phyloP scores from a whole-genome alignment of 92 coral and sea anemone species.

The Parazoanthus swiftii region DNA sequence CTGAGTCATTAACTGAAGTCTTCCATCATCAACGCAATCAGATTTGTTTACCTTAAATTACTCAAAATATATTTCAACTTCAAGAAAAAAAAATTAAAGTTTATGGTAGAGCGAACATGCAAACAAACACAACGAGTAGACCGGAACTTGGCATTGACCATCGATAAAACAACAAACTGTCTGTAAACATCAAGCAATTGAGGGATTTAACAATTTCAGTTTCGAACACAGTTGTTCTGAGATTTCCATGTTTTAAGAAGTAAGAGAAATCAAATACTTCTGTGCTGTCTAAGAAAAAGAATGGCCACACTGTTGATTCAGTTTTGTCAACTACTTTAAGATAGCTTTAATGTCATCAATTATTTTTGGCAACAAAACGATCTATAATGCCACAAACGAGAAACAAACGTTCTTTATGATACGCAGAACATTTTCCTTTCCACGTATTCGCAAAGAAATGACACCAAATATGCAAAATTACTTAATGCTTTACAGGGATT shows the following conservation, averaged over 20 bases:
- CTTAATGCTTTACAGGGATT: background rate
- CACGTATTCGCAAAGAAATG: background rate
- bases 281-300: background rate
- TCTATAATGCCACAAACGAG: background rate
- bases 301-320: background rate
- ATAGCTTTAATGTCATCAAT: too few species aligned
- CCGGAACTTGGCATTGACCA: conserved; percentile 5
- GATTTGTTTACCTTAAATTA: background rate
- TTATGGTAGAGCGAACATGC: conserved; percentile 16
- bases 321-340: background rate
- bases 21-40: background rate
- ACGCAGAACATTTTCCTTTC: too few species aligned
- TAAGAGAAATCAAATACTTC: background rate
- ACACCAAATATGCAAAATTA: too few species aligned
- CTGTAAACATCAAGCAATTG: conserved; percentile 10
- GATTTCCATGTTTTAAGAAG: background rate
- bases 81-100: background rate
- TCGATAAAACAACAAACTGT: conserved; percentile 28
- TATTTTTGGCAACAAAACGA: background rate
- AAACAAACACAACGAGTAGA: conserved; percentile 37
- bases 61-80: background rate
- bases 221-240: background rate
- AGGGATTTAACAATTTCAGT: background rate
- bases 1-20: background rate
- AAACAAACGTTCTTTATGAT: too few species aligned